Evolutionary conservation across 1,140 invertebrate species (phyloP).

Genomic region (Uloborus diversus): DNA sequence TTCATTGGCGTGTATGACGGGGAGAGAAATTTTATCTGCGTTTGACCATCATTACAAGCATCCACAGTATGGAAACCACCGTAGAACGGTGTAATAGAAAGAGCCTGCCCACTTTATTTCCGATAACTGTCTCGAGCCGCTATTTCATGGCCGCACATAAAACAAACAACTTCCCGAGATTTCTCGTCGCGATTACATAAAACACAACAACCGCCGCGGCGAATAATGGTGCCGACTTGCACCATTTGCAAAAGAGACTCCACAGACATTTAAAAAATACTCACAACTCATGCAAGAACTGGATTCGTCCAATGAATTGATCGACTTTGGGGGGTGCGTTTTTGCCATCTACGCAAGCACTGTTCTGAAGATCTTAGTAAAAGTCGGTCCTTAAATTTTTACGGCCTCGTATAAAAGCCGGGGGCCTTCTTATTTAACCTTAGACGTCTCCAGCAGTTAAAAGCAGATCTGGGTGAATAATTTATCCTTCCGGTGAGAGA

Average conservation of each 20-base stretch:
- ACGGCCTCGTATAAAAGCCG: constrained; percentile 34
- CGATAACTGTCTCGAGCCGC: constrained; percentile 39
- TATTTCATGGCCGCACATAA: constrained; percentile 52
- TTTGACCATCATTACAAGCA: constrained; percentile 49
- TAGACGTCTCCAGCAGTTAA: constrained; percentile 22
- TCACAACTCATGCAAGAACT: neutral
- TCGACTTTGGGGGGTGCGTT: neutral
- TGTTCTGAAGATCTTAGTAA: neutral
- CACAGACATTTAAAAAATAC: too few species aligned
- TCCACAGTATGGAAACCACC: neutral
- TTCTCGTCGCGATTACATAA: constrained; percentile 47
- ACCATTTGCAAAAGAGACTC: neutral
- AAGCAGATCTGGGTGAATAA: constrained; percentile 34
- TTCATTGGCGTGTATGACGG: constrained; percentile 9
- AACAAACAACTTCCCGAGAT: constrained; percentile 55
- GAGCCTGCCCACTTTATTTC: constrained; percentile 39
- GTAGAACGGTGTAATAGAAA: neutral
- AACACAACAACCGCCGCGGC: constrained; percentile 26
- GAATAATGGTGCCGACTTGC: neutral
- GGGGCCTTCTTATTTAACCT: constrained; percentile 25
- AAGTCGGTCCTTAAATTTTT: constrained; percentile 51
- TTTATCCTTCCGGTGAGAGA: constrained; percentile 40
- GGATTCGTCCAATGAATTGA: neutral
- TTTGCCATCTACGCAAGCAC: neutral
- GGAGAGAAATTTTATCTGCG: constrained; percentile 52